Evolutionary conservation across 2,797 vertebrate species (phyloP).

Genomic region (Arremon aurantiirostris): DNA sequence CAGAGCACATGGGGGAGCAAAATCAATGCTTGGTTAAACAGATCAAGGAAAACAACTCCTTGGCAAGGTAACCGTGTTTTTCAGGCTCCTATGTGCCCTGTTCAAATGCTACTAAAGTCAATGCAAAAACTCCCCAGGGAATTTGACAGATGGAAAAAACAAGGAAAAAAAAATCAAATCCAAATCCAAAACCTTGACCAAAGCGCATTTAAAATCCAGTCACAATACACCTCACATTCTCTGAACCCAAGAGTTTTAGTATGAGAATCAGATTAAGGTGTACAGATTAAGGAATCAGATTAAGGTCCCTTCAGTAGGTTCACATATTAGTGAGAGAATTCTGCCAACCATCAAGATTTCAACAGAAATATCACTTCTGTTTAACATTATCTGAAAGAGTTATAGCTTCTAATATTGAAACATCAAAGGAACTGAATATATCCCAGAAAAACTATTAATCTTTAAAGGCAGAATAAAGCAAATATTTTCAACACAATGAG

Average conservation of each 20-base stretch:
- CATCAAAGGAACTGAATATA: constrained; percentile 23
- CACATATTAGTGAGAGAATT: not conserved
- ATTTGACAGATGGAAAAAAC: not conserved
- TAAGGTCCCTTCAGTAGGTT: not conserved
- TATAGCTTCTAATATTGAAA: not conserved
- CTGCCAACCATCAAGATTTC: not conserved
- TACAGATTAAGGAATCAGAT: not conserved
- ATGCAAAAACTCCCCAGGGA: not conserved
- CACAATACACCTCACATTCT: not conserved
- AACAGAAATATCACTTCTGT: not conserved
- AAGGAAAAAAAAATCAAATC: not conserved
- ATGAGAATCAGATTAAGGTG: not conserved
- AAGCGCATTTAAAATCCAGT: not conserved
- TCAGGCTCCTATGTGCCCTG: not conserved
- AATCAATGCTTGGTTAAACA: constrained; percentile 19
- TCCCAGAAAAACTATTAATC: not conserved
- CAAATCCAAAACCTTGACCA: not conserved
- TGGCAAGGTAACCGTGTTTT: not conserved
- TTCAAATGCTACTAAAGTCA: not conserved
- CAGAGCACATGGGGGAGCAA: not conserved
- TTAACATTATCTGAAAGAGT: not conserved
- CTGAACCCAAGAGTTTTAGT: not conserved
- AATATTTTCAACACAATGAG: not conserved
- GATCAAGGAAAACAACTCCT: constrained; percentile 4
- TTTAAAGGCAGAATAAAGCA: constrained; percentile 4